A percentile compares a stretch with the other conserved stretches of the same genome.
Evolutionary conservation across 2,888 invertebrate genomes (phyloP).

Genomic region (Drosophila koepferae): DNA sequence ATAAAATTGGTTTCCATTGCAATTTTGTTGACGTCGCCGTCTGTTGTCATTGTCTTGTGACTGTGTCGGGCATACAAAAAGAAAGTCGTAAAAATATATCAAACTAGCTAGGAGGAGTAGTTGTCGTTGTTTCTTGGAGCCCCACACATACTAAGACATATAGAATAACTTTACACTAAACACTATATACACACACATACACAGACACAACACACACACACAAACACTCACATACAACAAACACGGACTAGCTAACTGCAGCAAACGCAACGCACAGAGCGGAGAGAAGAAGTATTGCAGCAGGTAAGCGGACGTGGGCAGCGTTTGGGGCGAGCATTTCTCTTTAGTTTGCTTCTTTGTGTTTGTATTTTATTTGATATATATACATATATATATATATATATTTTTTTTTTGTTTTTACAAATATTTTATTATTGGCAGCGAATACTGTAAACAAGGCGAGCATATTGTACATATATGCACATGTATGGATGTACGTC

Average conservation of each 20-base stretch:
- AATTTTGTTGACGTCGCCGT: conserved; percentile 66
- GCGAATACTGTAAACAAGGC: conserved; percentile 30
- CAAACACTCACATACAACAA: conserved; percentile 15
- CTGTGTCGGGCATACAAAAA: conserved; percentile 68
- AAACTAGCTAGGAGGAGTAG: conserved; percentile 70
- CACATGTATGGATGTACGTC: conserved; percentile 15
- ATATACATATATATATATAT: too few species aligned
- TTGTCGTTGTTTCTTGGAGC: conserved; percentile 55
- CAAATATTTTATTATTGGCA: conserved; percentile 42
- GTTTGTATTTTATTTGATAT: conserved; percentile 26
- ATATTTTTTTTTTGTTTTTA: conserved; percentile 2
- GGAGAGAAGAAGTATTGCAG: conserved; percentile 56
- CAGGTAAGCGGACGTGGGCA: conserved; percentile 64
- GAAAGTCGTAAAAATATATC: conserved; percentile 75
- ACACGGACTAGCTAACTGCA: conserved; percentile 50
- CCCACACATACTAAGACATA: conserved; percentile 18
- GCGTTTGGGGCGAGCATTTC: conserved; percentile 53
- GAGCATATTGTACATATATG: conserved; percentile 48
- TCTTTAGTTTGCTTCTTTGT: conserved; percentile 50
- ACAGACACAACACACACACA: conserved; percentile 17
- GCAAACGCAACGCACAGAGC: conserved; percentile 48
- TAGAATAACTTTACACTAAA: neutral
- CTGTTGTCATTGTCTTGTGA: conserved; percentile 73
- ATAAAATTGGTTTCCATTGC: conserved; percentile 32
- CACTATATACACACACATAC: conserved; percentile 13